A percentile compares a stretch with the other conserved stretches of the same genome.
These are phyloP conservation scores for Tortrix viridana DNA, from an alignment of 2,888 invertebrate genomes.

Conservation along the genomic window DNA sequence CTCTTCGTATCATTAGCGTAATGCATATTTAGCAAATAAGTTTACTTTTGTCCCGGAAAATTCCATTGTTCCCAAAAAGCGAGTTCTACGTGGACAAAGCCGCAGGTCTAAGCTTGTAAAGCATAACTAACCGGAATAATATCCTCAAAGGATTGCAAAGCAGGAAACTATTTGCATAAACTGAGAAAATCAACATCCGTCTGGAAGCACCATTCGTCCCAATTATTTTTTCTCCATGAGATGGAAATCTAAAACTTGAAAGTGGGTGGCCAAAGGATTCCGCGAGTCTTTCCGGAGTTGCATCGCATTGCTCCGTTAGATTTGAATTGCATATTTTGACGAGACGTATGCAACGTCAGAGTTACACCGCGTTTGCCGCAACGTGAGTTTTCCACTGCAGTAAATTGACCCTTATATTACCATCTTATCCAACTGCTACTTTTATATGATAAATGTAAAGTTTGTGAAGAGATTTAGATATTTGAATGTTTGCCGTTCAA, in stretches of 20 bases:
- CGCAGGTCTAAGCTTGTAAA: too few species aligned
- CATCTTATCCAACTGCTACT: too few species aligned
- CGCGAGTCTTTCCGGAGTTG: conserved; percentile 27
- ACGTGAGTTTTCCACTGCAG: not conserved
- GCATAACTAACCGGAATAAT: too few species aligned
- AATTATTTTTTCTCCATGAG: conserved; percentile 25
- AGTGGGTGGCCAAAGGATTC: conserved; percentile 35
- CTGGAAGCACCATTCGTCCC: conserved; percentile 18
- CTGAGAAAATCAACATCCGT: conserved; percentile 2
- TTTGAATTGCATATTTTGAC: conserved; percentile 38
- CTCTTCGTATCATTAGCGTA: too few species aligned
- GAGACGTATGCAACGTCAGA: conserved; percentile 35
- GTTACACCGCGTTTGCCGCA: conserved; percentile 30
- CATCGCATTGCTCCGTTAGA: conserved; percentile 31
- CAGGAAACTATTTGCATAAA: too few species aligned
- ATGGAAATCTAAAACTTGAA: conserved; percentile 35
- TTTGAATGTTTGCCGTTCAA: too few species aligned
- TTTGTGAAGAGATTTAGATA: too few species aligned
- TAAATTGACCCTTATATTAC: conserved; percentile 1
- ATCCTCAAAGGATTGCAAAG: not conserved
- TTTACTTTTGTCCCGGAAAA: too few species aligned
- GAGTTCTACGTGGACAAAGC: too few species aligned
- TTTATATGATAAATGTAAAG: too few species aligned
- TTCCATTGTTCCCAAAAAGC: too few species aligned
- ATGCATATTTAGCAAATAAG: too few species aligned